Base-by-base conservation (phyloP, 2,888 invertebrate genomes). In the Netelia inedita region DNA sequence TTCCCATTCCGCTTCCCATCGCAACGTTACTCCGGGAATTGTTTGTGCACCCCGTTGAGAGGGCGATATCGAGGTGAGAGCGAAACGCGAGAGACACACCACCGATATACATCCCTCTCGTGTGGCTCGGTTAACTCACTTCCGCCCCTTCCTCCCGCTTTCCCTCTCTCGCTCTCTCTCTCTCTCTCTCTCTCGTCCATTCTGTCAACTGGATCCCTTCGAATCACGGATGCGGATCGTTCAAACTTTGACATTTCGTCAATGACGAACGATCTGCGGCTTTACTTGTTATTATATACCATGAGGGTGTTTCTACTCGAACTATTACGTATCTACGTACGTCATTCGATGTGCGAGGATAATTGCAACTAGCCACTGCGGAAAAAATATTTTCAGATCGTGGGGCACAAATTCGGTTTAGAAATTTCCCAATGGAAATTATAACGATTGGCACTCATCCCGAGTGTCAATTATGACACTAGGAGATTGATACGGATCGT, bases 11-110 rank as follows among this genome's bases (percentile, higher is more conserved):
- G 55, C 28, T 76, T 59, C 65, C 74, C 71, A 68, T 83, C 76
- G 80, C 71, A 79, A 84, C 84, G 84, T 86, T 83, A 79, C 80
- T 79, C 73, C 82, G 73, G 86, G 78, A 83, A 81, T 74, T 84
- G 85, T 82, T 76, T 84, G 76, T 72, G 63, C 66, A 85, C 74
- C 86, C 84, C 83, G 86, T 85, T 78, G 87, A 85, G 89, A 89
- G 88, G 87, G 87, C 85, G 85, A 87, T 84, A 82, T 84, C 83
- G 86, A 82, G 73, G 82, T 78, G 82, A 87, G 80, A 85, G 82
- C 78, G 69, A 65, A 71, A 43, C 55, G 74, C 55, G 65, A 75
- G 57, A 69, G 78, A 79, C 19, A 74, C 59, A 76, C 72, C 78
- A 69, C 73, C 80, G 35, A 81, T 80, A 82, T 53, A 73, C 86